Evolutionary conservation across 2,888 invertebrate genomes (phyloP).

Genomic region (Agapostemon virescens): DNA sequence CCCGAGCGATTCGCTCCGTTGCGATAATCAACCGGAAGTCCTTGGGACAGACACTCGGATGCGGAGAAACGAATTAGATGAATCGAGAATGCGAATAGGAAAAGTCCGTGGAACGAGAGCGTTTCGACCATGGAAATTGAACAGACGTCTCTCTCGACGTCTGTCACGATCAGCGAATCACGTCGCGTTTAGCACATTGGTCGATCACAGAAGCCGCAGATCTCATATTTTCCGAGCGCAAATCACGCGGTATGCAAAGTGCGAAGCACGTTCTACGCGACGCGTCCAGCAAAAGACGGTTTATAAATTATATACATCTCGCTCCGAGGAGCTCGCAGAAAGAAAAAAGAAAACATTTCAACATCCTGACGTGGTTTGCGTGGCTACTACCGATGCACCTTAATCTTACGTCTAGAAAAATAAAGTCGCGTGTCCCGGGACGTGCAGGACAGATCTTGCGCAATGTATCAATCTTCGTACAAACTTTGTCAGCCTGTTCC

Average conservation of each 20-base stretch:
- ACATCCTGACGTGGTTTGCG: constrained; percentile 24
- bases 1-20: background rate
- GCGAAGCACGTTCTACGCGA: background rate
- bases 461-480: constrained; percentile 12
- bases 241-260: background rate
- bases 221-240: background rate
- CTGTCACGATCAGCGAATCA: background rate
- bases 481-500: background rate
- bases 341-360: constrained; percentile 38
- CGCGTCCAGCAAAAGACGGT: background rate
- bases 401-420: constrained; percentile 40
- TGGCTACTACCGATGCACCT: constrained; percentile 10
- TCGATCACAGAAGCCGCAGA: background rate
- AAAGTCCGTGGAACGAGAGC: background rate
- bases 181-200: background rate
- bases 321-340: constrained; percentile 4
- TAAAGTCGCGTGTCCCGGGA: constrained; percentile 31
- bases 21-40: background rate
- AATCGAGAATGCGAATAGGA: background rate
- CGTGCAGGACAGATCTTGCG: constrained; percentile 7
- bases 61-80: background rate
- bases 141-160: no score
- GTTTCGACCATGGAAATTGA: background rate
- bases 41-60: background rate
- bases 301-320: constrained; percentile 19